phyloP scores from a whole-genome alignment of 2,888 invertebrate species.

The Melinaea menophilus region DNA sequence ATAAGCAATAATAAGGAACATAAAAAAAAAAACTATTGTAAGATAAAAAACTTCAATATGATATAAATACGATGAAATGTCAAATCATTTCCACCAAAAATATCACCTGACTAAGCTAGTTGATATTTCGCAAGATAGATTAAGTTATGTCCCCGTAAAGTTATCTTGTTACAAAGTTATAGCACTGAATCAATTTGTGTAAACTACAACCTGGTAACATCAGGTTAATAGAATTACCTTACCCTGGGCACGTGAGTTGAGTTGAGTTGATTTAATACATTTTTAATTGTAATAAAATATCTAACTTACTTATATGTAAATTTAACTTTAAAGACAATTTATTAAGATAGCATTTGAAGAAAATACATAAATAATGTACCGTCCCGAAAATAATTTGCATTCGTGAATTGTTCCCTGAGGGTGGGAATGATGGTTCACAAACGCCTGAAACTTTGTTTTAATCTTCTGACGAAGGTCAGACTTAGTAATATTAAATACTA shows the following conservation, averaged over 20 bases:
- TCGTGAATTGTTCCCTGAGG: background rate
- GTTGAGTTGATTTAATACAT: background rate
- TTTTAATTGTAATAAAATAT: background rate
- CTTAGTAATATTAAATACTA: background rate
- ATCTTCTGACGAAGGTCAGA: background rate
- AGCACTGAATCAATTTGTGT: constrained; percentile 7
- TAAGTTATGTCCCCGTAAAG: constrained; percentile 3
- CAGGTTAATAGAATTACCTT: background rate
- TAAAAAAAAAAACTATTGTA: too few species aligned
- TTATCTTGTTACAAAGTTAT: constrained; percentile 4
- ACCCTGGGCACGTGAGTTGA: background rate
- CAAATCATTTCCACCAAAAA: too few species aligned
- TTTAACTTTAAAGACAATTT: too few species aligned
- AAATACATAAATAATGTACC: too few species aligned
- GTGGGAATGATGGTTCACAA: background rate
- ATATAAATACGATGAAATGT: too few species aligned
- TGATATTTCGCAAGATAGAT: background rate
- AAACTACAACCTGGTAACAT: constrained; percentile 4
- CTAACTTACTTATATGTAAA: background rate
- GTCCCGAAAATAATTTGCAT: background rate
- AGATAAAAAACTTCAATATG: too few species aligned
- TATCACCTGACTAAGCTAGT: background rate
- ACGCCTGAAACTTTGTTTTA: background rate
- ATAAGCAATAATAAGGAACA: too few species aligned
- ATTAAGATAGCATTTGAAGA: too few species aligned